phyloP scores from a whole-genome alignment of 1,140 invertebrate genomes.

The Bombus waltoni region DNA sequence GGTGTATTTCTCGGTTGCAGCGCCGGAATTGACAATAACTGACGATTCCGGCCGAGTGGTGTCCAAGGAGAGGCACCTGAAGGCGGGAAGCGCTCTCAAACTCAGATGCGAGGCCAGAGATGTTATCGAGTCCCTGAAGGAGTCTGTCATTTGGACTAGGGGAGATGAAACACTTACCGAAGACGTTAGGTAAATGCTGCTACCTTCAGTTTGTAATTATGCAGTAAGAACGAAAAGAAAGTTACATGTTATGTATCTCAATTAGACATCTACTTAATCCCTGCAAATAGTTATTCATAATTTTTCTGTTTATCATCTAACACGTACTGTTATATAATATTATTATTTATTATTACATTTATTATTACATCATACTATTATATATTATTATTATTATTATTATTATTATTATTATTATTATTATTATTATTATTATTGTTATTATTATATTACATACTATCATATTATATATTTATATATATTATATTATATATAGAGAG shows the following conservation, averaged over 20 bases:
- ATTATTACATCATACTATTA: too few relatives aligned
- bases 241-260: neutral
- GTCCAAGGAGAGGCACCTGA: conserved; percentile 82
- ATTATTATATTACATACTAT: too few relatives aligned
- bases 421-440: too few relatives aligned
- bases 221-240: neutral
- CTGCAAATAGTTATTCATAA: neutral
- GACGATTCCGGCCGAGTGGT: conserved; percentile 83
- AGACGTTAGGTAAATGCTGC: conserved; percentile 78
- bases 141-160: conserved; percentile 81
- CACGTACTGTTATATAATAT: too few relatives aligned
- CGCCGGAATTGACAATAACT: conserved; percentile 83
- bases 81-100: conserved; percentile 83
- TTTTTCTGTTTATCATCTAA: neutral
- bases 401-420: too few relatives aligned
- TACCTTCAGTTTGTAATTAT: neutral
- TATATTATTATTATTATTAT: too few relatives aligned
- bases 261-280: too few relatives aligned
- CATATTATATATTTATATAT: too few relatives aligned
- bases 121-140: conserved; percentile 78
- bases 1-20: conserved; percentile 68
- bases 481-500: too few relatives aligned
- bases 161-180: conserved; percentile 79
- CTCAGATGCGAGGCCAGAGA: conserved; percentile 83
- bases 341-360: too few relatives aligned